Evolutionary conservation across 2,797 vertebrate genomes (phyloP), one percentile per base, ranked within the genome.

Genomic region (Periparus ater): DNA sequence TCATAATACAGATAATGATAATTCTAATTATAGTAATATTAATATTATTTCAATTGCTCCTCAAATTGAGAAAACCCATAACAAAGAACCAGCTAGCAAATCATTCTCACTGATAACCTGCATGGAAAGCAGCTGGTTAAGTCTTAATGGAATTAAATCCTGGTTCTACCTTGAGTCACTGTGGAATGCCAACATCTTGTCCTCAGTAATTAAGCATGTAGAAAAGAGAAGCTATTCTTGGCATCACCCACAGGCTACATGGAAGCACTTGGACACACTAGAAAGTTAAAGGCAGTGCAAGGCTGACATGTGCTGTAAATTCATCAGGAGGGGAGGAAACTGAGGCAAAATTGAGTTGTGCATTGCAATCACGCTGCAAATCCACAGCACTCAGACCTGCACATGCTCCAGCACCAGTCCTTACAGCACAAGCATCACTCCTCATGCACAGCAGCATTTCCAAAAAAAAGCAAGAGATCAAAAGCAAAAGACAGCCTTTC

Each of bases 401-500:
- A 53, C 1, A 0, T 32, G 92, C 65, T 76, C 70, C 73, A 81
- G 1, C 7, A 45, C 7, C 55, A 76, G 38, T 53, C 55, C 48
- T 70, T 26, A 62, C 51, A 55, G 67, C 48, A 45, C 62, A 66
- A 81, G n/a, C 53, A 70, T 40, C 48, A 30, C 58, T 76, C 50
- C 50, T 88, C 66, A 12, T 42, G 65, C 50, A 68, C 81, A 92
- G 29, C 50, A 87, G 27, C 50, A 72, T 72, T 96, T 90, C 75
- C 85, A 89, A 94, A 70, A 58, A 83, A 92, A 89, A 94, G 27
- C 1, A 1, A 89, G 54, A 94, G 84, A 94, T 94, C 92, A 93
- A 96, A 97, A 97, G 78, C 84, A 66, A 83, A 87, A 80, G 65
- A 83, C 70, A 73, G 91, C 63, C 71, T 85, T 94, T 94, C 85